phyloP scores from a whole-genome alignment of 2,888 invertebrate genomes.

The Tridacna gigas region DNA sequence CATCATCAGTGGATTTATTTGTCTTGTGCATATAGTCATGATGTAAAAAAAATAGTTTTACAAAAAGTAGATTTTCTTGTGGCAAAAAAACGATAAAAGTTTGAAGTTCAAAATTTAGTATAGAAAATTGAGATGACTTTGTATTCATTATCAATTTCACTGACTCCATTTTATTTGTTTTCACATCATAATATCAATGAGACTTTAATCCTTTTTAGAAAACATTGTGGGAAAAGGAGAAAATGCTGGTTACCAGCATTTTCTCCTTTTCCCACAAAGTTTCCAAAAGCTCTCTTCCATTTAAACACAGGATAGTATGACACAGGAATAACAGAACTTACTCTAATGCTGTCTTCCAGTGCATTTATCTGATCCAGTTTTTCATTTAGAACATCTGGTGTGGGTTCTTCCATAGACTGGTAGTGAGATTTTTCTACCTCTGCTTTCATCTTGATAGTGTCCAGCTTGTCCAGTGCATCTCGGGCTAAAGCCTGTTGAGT shows the following conservation, averaged over 20 bases:
- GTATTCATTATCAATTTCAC: no score
- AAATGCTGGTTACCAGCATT: not conserved
- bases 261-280: not conserved
- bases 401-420: constrained; percentile 72
- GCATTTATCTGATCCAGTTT: constrained; percentile 77
- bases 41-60: no score
- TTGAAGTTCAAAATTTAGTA: no score
- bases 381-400: constrained; percentile 74
- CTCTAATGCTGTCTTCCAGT: constrained; percentile 77
- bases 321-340: constrained; percentile 28
- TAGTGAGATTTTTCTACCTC: constrained; percentile 73
- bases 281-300: not conserved
- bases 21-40: no score
- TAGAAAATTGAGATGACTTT: no score
- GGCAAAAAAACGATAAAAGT: no score
- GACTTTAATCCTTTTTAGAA: no score
- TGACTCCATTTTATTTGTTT: no score
- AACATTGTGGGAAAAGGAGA: no score
- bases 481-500: constrained; percentile 66
- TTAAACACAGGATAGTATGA: not conserved
- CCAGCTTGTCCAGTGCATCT: constrained; percentile 74
- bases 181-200: no score
- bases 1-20: no score
- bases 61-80: no score
- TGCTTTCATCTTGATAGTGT: constrained; percentile 70